phyloP scores from a whole-genome alignment of 2,113 vertebrate genomes.

The Dromiciops gliroides region DNA sequence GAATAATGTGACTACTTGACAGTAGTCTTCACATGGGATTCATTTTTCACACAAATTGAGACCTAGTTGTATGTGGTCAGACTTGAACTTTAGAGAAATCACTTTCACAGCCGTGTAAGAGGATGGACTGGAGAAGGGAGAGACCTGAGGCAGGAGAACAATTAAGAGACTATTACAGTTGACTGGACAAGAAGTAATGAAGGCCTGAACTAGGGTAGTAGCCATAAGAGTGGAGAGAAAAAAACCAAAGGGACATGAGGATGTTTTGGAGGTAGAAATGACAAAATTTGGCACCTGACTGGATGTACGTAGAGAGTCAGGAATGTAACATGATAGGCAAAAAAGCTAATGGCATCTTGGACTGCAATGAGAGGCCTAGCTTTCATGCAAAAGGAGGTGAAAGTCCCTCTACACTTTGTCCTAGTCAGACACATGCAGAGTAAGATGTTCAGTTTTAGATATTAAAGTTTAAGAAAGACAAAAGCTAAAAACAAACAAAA shows the following conservation, averaged over 20 bases:
- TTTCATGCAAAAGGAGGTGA: not conserved
- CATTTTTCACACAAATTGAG: not conserved
- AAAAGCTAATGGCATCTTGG: not conserved
- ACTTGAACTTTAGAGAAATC: not conserved
- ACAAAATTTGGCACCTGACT: not conserved
- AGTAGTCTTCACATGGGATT: not conserved
- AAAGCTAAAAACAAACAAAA: no score
- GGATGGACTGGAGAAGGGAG: no score
- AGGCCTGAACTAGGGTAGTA: not conserved
- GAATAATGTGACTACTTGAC: not conserved
- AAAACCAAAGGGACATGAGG: not conserved
- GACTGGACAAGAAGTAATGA: not conserved
- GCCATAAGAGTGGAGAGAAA: not conserved
- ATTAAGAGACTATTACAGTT: not conserved
- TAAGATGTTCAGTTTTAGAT: not conserved
- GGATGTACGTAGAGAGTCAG: no score
- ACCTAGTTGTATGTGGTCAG: not conserved
- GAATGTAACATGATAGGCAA: not conserved
- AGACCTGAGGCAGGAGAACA: not conserved
- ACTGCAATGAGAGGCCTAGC: not conserved
- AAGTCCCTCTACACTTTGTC: no score
- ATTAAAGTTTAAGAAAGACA: not conserved
- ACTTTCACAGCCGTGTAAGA: not conserved
- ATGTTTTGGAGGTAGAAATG: not conserved
- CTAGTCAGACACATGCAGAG: not conserved